Percentiles rank a stretch among this genome's conserved stretches.
Conservation (phyloP, 37 sponge, comb jelly and placozoan genomes). For the Dysidea cf. avara region DNA sequence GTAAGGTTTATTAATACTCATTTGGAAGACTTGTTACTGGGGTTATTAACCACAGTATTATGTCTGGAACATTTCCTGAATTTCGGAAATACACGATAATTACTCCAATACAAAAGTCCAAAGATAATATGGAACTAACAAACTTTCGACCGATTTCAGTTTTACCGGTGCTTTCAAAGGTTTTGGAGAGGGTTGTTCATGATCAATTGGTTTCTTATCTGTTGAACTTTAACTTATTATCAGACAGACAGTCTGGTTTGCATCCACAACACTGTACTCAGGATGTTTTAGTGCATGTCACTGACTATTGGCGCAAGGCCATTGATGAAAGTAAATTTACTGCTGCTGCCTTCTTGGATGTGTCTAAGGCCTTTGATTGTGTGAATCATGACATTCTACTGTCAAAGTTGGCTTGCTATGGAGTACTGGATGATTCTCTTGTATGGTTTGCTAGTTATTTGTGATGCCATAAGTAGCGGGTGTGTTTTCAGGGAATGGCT, state of each 20-base stretch:
- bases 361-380: constrained; percentile 36
- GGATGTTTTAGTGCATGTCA: constrained; percentile 19
- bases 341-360: constrained; percentile 20
- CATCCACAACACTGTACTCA: constrained; percentile 15
- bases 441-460: constrained; percentile 31
- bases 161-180: neutral
- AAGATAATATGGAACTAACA: neutral
- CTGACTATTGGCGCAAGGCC: constrained; percentile 37
- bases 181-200: neutral
- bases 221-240: neutral
- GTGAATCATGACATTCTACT: constrained; percentile 25
- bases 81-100: constrained; percentile 19
- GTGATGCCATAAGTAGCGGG: constrained; percentile 10
- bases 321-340: constrained; percentile 25
- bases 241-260: neutral
- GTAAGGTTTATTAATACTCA: neutral
- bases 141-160: constrained; percentile 16
- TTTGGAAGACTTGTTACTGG: neutral
- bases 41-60: constrained; percentile 23
- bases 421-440: constrained; percentile 1
- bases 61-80: constrained; percentile 3
- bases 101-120: constrained; percentile 27
- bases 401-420: constrained; percentile 29
- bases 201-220: neutral
- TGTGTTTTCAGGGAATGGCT: neutral